Conservation (phyloP, 2,888 invertebrate genomes). For the Frankliniella fusca region DNA sequence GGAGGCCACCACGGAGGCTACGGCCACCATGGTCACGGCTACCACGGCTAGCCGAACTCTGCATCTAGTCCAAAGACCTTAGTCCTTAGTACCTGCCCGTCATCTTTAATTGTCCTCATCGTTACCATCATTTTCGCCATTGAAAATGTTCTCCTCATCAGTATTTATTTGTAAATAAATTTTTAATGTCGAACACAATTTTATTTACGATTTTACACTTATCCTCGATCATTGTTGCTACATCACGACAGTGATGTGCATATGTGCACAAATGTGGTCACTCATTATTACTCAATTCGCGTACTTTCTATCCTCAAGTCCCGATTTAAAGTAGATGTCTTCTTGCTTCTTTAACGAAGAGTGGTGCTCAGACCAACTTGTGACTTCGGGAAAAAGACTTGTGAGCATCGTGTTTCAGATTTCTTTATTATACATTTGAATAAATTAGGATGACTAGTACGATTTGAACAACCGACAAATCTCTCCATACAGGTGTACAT, state of each 20-base stretch:
- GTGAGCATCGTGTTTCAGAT: neutral
- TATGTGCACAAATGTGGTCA: too few species aligned
- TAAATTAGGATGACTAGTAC: conserved; percentile 25
- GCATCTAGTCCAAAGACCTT: neutral
- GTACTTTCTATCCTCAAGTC: too few species aligned
- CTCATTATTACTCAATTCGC: too few species aligned
- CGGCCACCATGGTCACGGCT: neutral
- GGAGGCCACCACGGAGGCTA: too few species aligned
- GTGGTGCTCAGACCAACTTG: too few species aligned
- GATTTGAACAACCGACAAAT: conserved; percentile 20
- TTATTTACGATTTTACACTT: neutral
- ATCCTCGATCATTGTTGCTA: neutral
- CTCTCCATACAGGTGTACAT: neutral
- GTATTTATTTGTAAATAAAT: neutral
- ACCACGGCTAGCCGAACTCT: neutral
- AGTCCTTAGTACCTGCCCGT: neutral
- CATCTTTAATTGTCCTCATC: neutral
- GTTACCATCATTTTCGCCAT: neutral
- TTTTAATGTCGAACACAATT: neutral
- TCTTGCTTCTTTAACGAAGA: too few species aligned
- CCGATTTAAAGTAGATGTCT: too few species aligned
- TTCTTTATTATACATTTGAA: conserved; percentile 3
- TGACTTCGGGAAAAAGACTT: too few species aligned
- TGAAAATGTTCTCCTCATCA: neutral
- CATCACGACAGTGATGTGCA: too few species aligned